Evolutionary conservation across 2,888 invertebrate species (phyloP), one percentile per base, ranked within the genome.

Genomic region (Copidosoma aretas): DNA sequence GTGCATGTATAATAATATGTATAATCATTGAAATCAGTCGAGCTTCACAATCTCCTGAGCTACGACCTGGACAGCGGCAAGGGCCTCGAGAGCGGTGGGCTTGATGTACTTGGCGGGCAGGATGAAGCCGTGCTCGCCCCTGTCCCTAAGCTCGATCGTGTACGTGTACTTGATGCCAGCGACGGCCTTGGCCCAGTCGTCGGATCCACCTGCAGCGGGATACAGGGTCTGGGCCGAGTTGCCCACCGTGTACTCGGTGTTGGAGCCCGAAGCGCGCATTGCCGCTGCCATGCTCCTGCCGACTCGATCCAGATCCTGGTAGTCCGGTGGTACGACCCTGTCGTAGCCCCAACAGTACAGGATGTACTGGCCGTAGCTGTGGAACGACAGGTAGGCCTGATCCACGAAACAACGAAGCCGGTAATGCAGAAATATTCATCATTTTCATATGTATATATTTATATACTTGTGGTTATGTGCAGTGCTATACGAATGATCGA

Each of bases 181-280:
- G 52, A 88, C 86, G 1, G 93, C 93, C 83, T 96, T 95, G 10
- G 95, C 96, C 94, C 95, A 97, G 82, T 97, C 96, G 77, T 94
- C 93, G 0, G 93, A 92, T 17, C 93, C 93, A 1, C 94, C 94
- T 41, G 92, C 85, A 1, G 93, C 93, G 0, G 94, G 91, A 81
- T 94, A 94, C 1, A 94, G 85, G 0, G 91, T 88, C n/a, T n/a
- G n/a, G n/a, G n/a, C n/a, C n/a, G n/a, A 90, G 60, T 92, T 89
- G 15, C 94, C 94, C 0, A 93, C 91, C 41, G 88, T 90, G 79
- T 93, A 94, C 14, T 66, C 71, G 66, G 79, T 82, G 60, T 85
- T 81, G 1, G 88, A 86, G 39, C 91, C 90, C 24, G 88, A 87
- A 0, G 86, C 84, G 77, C 85, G 82, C 75, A 93, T 92, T 3